A percentile compares a stretch with the other conserved stretches of the same genome.
Evolutionary conservation across 1,140 invertebrate species (phyloP).

Genomic region (Berghia stephanieae): DNA sequence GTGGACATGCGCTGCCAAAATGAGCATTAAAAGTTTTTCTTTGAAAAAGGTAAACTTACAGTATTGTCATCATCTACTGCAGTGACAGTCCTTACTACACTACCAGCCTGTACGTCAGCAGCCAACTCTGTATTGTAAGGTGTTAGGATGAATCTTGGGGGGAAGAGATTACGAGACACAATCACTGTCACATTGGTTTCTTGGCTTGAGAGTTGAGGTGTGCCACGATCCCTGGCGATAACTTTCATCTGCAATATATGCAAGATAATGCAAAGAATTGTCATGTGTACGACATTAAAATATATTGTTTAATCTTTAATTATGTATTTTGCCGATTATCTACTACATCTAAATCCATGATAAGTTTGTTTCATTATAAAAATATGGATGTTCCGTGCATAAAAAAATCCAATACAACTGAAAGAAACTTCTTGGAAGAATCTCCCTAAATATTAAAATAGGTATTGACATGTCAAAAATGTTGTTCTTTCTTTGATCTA

Average conservation of each 20-base stretch:
- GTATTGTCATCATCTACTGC: conserved; percentile 43
- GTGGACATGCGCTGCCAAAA: too few relatives aligned
- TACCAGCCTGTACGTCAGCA: conserved; percentile 23
- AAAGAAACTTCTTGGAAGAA: too few relatives aligned
- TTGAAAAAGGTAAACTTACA: conserved; percentile 37
- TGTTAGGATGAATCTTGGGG: conserved; percentile 44
- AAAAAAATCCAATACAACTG: too few relatives aligned
- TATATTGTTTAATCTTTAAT: too few relatives aligned
- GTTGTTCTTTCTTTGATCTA: too few relatives aligned
- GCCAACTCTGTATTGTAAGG: conserved; percentile 33
- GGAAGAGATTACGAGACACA: conserved; percentile 44
- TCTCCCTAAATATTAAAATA: too few relatives aligned
- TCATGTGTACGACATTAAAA: too few relatives aligned
- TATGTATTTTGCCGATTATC: too few relatives aligned
- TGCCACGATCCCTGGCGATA: conserved; percentile 44
- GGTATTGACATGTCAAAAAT: too few relatives aligned
- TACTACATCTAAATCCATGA: background rate
- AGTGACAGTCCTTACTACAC: conserved; percentile 35
- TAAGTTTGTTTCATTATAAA: background rate
- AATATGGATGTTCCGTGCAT: too few relatives aligned
- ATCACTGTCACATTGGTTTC: conserved; percentile 44
- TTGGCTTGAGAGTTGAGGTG: conserved; percentile 34
- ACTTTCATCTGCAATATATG: conserved; percentile 49
- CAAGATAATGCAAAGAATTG: too few relatives aligned
- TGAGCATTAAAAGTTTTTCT: too few relatives aligned